phyloP scores from a whole-genome alignment of 2,113 vertebrate genomes.

The Ascaphus truei region DNA sequence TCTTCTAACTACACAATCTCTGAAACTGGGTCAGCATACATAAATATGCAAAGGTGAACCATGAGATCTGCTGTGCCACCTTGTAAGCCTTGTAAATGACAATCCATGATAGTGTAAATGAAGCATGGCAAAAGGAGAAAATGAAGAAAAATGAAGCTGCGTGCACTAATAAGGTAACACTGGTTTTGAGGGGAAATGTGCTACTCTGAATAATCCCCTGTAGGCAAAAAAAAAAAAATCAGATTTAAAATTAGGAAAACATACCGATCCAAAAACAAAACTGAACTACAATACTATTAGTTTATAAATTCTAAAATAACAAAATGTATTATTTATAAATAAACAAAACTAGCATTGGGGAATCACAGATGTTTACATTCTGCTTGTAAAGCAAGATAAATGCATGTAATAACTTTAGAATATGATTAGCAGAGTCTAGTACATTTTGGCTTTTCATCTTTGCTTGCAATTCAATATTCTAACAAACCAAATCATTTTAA shows the following conservation, averaged over 20 bases:
- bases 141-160: constrained; percentile 66
- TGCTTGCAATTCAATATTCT: not conserved
- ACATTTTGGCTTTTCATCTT: not conserved
- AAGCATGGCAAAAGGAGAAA: constrained; percentile 61
- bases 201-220: too few relatives aligned
- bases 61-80: constrained; percentile 49
- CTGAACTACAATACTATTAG: too few relatives aligned
- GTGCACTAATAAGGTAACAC: constrained; percentile 48
- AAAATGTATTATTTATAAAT: too few relatives aligned
- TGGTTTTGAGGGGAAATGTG: constrained; percentile 38
- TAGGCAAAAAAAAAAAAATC: not conserved
- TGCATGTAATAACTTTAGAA: not conserved
- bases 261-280: too few relatives aligned
- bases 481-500: not conserved
- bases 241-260: too few relatives aligned
- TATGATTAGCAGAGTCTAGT: not conserved
- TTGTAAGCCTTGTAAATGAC: constrained; percentile 61
- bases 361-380: too few relatives aligned
- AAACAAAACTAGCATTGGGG: too few relatives aligned
- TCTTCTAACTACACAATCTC: constrained; percentile 35
- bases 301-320: too few relatives aligned
- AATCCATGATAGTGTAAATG: constrained; percentile 63
- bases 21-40: constrained; percentile 59
- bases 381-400: too few relatives aligned
- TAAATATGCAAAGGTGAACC: constrained; percentile 48